phyloP scores from a whole-genome alignment of 2,113 vertebrate species.

The Acrocephalus kingi region DNA sequence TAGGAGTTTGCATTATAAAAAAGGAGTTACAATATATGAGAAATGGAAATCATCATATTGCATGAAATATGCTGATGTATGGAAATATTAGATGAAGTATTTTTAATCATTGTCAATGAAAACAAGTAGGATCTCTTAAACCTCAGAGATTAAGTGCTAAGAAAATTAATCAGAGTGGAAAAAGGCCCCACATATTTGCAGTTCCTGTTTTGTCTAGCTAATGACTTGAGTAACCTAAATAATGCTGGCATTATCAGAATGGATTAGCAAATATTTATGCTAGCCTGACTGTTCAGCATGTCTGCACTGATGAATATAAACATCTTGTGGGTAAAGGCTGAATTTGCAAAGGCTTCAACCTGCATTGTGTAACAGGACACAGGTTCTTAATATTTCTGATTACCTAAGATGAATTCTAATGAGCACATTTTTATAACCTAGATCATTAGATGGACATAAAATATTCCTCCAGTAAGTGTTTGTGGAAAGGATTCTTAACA shows the following conservation, averaged over 20 bases:
- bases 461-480: slow-evolving; percentile 1
- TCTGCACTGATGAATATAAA: slow-evolving; percentile 12
- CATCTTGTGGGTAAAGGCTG: neutral
- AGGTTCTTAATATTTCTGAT: neutral
- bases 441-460: slow-evolving; percentile 16
- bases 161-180: slow-evolving; percentile 27
- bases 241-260: slow-evolving; percentile 14
- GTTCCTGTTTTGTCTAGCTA: slow-evolving; percentile 25
- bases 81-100: neutral
- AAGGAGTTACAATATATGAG: neutral
- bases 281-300: neutral
- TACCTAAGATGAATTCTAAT: neutral
- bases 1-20: slow-evolving; percentile 14
- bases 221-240: slow-evolving; percentile 35
- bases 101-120: neutral
- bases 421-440: neutral
- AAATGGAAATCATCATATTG: slow-evolving; percentile 3
- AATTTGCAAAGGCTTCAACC: slow-evolving; percentile 16
- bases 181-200: neutral
- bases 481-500: slow-evolving; percentile 2
- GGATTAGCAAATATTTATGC: slow-evolving; percentile 25
- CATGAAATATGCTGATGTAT: slow-evolving; percentile 14
- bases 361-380: neutral
- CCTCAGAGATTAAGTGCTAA: slow-evolving; percentile 6
- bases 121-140: slow-evolving; percentile 6